Percentiles rank a stretch among this genome's conserved stretches.
These are phyloP conservation scores for Pollicipes pollicipes DNA, from an alignment of 1,140 invertebrate genomes.

Conservation along the genomic window DNA sequence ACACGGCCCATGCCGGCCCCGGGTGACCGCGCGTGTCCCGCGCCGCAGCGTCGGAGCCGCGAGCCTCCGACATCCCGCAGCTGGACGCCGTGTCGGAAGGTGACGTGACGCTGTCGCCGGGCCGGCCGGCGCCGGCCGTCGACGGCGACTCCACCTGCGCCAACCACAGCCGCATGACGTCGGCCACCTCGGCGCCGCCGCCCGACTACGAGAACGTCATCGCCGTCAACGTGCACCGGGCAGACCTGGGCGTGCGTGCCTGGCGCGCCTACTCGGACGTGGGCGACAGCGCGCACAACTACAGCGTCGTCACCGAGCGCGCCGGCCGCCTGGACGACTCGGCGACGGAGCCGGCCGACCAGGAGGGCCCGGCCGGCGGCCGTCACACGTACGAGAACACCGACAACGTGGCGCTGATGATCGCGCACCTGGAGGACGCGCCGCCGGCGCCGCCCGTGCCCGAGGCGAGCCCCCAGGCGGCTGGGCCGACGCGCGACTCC, in stretches of 20 bases:
- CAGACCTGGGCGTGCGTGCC: constrained; percentile 44
- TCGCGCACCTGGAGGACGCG: not conserved
- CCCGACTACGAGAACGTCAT: constrained; percentile 50
- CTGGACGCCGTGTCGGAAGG: not conserved
- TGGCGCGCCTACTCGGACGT: constrained; percentile 41
- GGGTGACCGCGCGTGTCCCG: no score
- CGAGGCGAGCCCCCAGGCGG: no score
- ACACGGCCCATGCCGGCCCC: no score
- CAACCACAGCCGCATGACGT: not conserved
- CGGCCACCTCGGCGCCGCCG: constrained; percentile 18
- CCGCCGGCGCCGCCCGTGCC: no score
- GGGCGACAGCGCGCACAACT: constrained; percentile 42
- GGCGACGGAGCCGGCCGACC: not conserved
- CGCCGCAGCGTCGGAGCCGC: no score
- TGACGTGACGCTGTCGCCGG: not conserved
- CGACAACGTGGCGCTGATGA: not conserved
- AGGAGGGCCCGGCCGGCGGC: not conserved
- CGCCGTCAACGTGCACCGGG: constrained; percentile 41
- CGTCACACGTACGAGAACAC: not conserved
- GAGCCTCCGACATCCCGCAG: not conserved
- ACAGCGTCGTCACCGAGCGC: constrained; percentile 23
- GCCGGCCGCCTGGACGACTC: not conserved
- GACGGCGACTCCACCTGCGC: not conserved
- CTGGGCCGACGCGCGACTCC: not conserved
- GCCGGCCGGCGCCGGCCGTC: no score